Evolutionary conservation across 2,888 invertebrate genomes (phyloP).

Genomic region (Coremacera marginata): DNA sequence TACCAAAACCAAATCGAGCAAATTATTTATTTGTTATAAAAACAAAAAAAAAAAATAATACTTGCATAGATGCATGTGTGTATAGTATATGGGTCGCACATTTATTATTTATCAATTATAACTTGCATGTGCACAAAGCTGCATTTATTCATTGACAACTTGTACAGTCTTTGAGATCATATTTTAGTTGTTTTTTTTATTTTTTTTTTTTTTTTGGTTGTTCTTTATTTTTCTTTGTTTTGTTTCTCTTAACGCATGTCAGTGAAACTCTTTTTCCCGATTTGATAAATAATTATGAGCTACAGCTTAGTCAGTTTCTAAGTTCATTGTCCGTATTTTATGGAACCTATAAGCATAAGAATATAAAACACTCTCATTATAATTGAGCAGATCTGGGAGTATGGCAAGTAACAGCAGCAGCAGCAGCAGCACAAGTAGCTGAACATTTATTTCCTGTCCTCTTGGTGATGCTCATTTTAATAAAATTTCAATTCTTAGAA

Average conservation of each 20-base stretch:
- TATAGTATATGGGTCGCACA: too few relatives aligned
- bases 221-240: background rate
- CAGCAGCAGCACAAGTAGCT: background rate
- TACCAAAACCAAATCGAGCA: too few relatives aligned
- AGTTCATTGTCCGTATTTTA: conserved; percentile 4
- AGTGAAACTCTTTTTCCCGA: background rate
- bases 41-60: too few relatives aligned
- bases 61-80: too few relatives aligned
- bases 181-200: background rate
- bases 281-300: too few relatives aligned
- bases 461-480: background rate
- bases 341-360: too few relatives aligned
- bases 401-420: too few relatives aligned
- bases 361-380: too few relatives aligned
- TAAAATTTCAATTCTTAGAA: background rate
- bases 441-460: conserved; percentile 35
- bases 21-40: too few relatives aligned
- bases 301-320: background rate
- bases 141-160: background rate
- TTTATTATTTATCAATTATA: too few relatives aligned
- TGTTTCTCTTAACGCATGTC: background rate
- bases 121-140: too few relatives aligned
- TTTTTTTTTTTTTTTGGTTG: background rate
- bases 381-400: too few relatives aligned
- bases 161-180: background rate